phyloP scores from a whole-genome alignment of 92 coral and sea anemone genomes.

The Paragorgia papillata region DNA sequence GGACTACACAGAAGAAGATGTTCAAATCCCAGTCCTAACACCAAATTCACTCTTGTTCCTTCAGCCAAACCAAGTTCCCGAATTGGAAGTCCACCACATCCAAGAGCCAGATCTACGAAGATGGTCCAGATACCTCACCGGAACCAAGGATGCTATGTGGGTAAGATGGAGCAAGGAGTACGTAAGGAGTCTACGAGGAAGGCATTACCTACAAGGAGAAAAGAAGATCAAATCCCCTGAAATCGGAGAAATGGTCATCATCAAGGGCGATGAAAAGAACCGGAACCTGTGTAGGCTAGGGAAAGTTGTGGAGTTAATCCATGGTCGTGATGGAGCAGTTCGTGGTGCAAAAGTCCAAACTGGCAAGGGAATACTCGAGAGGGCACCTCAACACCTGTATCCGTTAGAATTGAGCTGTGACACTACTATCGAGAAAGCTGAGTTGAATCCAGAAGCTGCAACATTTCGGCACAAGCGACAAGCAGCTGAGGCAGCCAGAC shows the following conservation, averaged over 20 bases:
- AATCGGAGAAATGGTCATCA: constrained; percentile 12
- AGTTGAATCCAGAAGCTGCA: constrained; percentile 10
- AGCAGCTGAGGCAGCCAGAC: constrained; percentile 8
- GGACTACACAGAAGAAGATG: constrained; percentile 6
- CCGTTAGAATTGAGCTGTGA: constrained; percentile 21
- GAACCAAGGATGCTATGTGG: constrained; percentile 19
- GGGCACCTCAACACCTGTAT: constrained; percentile 13
- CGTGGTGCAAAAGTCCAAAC: constrained; percentile 11
- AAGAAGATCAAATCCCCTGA: neutral
- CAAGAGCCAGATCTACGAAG: constrained; percentile 15
- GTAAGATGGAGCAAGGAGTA: constrained; percentile 25
- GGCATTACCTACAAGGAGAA: neutral
- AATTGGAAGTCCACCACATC: constrained; percentile 11
- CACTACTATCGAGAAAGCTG: too few relatives aligned
- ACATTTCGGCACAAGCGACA: constrained; percentile 1
- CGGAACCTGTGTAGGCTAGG: constrained; percentile 21
- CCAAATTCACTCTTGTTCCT: constrained; percentile 8
- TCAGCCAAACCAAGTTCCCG: constrained; percentile 4
- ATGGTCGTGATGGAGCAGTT: constrained; percentile 17
- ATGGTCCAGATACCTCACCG: constrained; percentile 1
- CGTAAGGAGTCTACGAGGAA: constrained; percentile 1
- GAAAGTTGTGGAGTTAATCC: constrained; percentile 18
- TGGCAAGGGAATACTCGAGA: neutral
- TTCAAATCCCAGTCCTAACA: constrained; percentile 5
- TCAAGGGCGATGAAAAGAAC: constrained; percentile 5